phyloP scores from a whole-genome alignment of 2,797 vertebrate species.

The Cirrhinus molitorella region DNA sequence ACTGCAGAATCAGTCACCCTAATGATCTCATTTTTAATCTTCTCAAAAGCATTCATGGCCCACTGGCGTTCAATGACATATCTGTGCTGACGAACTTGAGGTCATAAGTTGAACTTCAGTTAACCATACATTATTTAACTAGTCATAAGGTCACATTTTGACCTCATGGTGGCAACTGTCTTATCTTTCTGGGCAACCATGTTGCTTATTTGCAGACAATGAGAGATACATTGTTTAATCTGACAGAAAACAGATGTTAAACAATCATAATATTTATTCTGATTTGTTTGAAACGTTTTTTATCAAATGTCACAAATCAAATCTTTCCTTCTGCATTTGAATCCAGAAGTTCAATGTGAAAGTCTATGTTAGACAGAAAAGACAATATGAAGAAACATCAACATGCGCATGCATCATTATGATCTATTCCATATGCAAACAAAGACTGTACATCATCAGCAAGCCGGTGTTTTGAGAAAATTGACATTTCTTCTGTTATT shows the following conservation, averaged over 20 bases:
- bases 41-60: slow-evolving; percentile 37
- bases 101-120: slow-evolving; percentile 6
- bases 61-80: slow-evolving; percentile 33
- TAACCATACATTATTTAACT: not conserved
- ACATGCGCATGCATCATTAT: not conserved
- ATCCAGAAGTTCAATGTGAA: not conserved
- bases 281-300: slow-evolving; percentile 7
- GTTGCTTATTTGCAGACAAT: slow-evolving; percentile 1
- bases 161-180: not conserved
- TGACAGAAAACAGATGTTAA: slow-evolving; percentile 13
- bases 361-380: not conserved
- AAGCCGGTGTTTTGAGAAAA: not conserved
- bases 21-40: slow-evolving; percentile 29
- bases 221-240: slow-evolving; percentile 8
- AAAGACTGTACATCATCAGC: slow-evolving; percentile 24
- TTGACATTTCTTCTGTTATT: not conserved
- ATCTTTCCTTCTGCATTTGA: not conserved
- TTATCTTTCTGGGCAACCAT: not conserved
- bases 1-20: slow-evolving; percentile 9
- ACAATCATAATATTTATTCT: slow-evolving; percentile 14
- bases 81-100: slow-evolving; percentile 33
- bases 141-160: slow-evolving; percentile 16
- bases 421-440: slow-evolving; percentile 4
- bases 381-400: not conserved
- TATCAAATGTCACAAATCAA: slow-evolving; percentile 5